Base-by-base conservation (phyloP, 2,888 invertebrate genomes). In the Melipona bicolor region DNA sequence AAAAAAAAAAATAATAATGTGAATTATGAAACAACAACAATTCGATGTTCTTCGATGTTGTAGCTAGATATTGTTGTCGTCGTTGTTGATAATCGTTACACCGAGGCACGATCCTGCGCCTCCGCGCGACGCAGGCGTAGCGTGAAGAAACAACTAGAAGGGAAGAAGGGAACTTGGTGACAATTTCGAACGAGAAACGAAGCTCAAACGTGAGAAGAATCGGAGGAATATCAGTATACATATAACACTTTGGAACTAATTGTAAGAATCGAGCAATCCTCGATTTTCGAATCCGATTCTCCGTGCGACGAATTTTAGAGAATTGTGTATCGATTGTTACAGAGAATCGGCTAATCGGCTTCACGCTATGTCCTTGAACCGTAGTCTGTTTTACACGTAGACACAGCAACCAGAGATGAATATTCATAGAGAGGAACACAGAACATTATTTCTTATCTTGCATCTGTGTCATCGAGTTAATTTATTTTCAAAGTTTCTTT, bases 31-130 rank as follows among this genome's bases (percentile, higher is more conserved):
- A 90, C 84, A 88, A 52, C 54, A 90, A 91, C 88, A 89, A 90
- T 89, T 94, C 91, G 89, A 91, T 92, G 92, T 93, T 92, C 88
- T 88, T 90, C 85, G 84, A 85, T 92, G 92, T 91, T 89, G 43
- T 91, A 87, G 86, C 79, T 89, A 91, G 86, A 84, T 90, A 89
- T 74, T 90, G 89, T 91, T 88, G 88, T 89, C 90, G 87, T 91
- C 86, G 80, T 85, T 77, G 82, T 81, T 80, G 87, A 82, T 85
- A 84, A 82, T 90, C 88, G 87, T 88, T 84, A 81, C 81, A 82
- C 83, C 69, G 69, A 77, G 71, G 64, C 62, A 59, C 49, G 75
- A 77, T 54, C 68, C 15, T 24, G 56, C 54, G 64, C 62, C 84
- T 84, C 59, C 43, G 32, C 43, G 43, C 49, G 56, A 43, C 43